phyloP scores from a whole-genome alignment of 2,888 invertebrate genomes.

The Tillus elongatus region DNA sequence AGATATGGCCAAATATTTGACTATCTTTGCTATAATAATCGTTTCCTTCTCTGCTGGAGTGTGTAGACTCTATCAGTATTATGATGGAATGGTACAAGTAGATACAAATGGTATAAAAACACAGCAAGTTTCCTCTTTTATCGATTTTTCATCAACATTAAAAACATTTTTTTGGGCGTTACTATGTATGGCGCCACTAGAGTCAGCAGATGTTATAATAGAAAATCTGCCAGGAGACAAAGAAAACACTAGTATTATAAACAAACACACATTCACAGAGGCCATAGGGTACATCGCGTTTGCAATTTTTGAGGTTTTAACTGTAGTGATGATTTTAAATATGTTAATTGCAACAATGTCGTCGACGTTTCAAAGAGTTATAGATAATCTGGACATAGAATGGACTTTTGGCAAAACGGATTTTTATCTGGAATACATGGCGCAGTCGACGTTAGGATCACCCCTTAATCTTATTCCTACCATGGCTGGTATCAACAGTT shows the following conservation, averaged over 20 bases:
- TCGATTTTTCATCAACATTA: conserved; percentile 49
- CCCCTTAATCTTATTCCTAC: conserved; percentile 65
- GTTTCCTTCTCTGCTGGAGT: conserved; percentile 53
- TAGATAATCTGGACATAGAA: conserved; percentile 59
- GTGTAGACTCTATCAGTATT: conserved; percentile 55
- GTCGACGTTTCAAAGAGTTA: conserved; percentile 62
- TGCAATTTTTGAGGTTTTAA: conserved; percentile 60
- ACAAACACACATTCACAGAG: conserved; percentile 54
- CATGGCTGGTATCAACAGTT: conserved; percentile 36
- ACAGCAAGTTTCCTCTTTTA: conserved; percentile 48
- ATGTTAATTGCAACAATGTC: conserved; percentile 77
- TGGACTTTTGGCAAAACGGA: conserved; percentile 70
- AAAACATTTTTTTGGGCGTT: conserved; percentile 63
- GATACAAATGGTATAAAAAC: conserved; percentile 51
- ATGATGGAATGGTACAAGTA: conserved; percentile 53
- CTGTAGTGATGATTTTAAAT: conserved; percentile 63
- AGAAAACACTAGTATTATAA: conserved; percentile 43
- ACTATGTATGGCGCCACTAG: conserved; percentile 57
- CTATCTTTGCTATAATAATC: conserved; percentile 52
- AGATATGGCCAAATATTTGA: conserved; percentile 55
- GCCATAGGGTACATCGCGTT: conserved; percentile 59
- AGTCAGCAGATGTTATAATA: conserved; percentile 56
- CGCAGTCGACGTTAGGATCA: conserved; percentile 58
- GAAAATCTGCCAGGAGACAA: conserved; percentile 48
- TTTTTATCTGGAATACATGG: conserved; percentile 64